Percentiles rank a stretch among this genome's conserved stretches.
These are phyloP conservation scores for Pogonus chalceus DNA, from an alignment of 1,140 invertebrate species.

Conservation along the genomic window DNA sequence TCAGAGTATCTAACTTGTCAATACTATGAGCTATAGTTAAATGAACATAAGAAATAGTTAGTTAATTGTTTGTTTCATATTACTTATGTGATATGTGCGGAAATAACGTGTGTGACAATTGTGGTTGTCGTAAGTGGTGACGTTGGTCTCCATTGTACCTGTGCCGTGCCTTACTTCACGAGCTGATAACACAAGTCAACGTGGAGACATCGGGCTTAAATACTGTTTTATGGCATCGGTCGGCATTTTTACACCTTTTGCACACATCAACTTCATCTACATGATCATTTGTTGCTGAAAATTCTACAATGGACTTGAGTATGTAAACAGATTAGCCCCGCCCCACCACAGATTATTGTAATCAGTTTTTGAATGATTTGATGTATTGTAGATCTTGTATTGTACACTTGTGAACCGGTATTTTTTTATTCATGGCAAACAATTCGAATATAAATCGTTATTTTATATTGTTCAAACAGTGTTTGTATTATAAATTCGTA, in stretches of 20 bases:
- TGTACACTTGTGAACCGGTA: background rate
- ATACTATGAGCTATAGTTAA: conserved; percentile 1
- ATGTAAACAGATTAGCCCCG: conserved; percentile 29
- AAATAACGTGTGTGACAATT: conserved; percentile 11
- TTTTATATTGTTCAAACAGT: too few relatives aligned
- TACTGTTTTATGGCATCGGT: conserved; percentile 3
- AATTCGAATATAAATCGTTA: background rate
- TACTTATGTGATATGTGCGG: conserved; percentile 9
- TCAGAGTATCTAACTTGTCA: background rate
- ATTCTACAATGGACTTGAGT: conserved; percentile 9
- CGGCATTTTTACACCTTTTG: background rate
- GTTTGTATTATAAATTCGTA: too few relatives aligned
- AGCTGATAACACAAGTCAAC: background rate
- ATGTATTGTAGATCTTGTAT: background rate
- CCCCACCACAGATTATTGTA: conserved; percentile 23
- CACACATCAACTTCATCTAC: background rate
- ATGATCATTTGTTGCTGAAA: background rate
- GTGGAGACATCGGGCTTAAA: background rate
- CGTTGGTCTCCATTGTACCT: conserved; percentile 21
- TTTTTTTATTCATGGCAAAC: background rate
- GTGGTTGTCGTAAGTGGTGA: conserved; percentile 15
- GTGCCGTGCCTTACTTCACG: conserved; percentile 5
- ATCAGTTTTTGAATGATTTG: conserved; percentile 16
- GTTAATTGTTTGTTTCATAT: conserved; percentile 4
- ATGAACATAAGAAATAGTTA: background rate